These are phyloP conservation scores for Sebastes elongatus DNA, from an alignment of 2,797 vertebrate genomes.

Conservation along the genomic window DNA sequence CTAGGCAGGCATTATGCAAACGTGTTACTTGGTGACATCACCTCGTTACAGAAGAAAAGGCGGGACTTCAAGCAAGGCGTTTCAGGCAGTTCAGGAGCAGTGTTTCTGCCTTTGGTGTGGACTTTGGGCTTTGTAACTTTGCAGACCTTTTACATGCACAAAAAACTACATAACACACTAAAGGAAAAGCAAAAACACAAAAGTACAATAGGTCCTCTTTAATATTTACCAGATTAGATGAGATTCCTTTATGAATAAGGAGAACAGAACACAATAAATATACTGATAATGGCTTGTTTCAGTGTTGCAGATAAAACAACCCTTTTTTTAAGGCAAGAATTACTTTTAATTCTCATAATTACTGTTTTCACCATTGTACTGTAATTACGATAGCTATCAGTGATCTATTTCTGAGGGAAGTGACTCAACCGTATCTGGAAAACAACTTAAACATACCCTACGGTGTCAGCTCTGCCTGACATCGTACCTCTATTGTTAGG, in stretches of 20 bases:
- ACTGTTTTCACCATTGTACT: neutral
- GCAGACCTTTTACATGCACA: too few relatives aligned
- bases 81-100: too few relatives aligned
- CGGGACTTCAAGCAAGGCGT: too few relatives aligned
- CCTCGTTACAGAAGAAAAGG: accelerated
- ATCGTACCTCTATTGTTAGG: constrained; percentile 47
- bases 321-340: neutral
- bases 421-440: constrained; percentile 24
- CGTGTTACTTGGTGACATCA: too few relatives aligned
- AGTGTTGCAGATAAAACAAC: neutral
- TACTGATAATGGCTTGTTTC: neutral
- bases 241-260: neutral
- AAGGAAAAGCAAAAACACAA: too few relatives aligned
- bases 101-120: too few relatives aligned
- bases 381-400: constrained; percentile 5
- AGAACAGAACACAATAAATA: neutral
- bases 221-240: neutral
- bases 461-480: constrained; percentile 34
- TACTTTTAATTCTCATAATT: neutral
- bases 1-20: too few relatives aligned
- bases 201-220: too few relatives aligned
- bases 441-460: constrained; percentile 24
- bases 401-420: constrained; percentile 25
- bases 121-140: too few relatives aligned
- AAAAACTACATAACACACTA: too few relatives aligned